Evolutionary conservation across 2,113 vertebrate genomes (phyloP), one percentile per base, ranked within the genome.

Genomic region (Cyprinodon variegatus): DNA sequence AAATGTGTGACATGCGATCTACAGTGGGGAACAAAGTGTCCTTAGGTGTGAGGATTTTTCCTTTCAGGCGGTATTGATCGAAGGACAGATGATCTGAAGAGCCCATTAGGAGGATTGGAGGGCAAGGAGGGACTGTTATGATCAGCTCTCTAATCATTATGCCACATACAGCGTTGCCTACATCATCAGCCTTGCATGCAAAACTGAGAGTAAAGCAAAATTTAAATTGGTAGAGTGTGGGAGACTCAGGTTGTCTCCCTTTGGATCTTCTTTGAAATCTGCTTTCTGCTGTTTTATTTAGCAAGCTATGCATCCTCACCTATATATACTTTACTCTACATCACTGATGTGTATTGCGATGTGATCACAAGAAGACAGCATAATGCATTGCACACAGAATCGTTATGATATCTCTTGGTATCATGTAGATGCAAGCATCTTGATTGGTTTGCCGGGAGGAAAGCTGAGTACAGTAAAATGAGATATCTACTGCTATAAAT

Each of bases 61-160:
- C 84, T 89, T 84, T 85, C 83, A 79, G 87, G 82, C 82, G 38
- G 72, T 93, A 93, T 92, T 88, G 93, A 91, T 91, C 88, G 83
- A 83, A 76, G 76, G 76, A 69, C 81, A 90, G 88, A 90, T 88
- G 81, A 89, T 92, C 81, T 86, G 75, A 89, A 81, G 77, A 76
- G 40, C 78, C 84, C 84, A 90, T 92, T 92, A 89, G 76, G 74
- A 85, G 79, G 76, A 91, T 75, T 81, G 88, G 74, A 76, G 66
- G 73, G 64, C 62, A 70, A 39, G 70, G 65, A 63, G 70, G 75
- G 70, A 61, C 82, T 62, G 86, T 78, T 82, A 88, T 88, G 72
- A 89, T 85, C 79, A 91, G 50, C 75, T 77, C 74, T 85, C 79
- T 88, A 72, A 90, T 90, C 81, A 84, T 83, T 79, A 85, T 76